A percentile compares a stretch with the other conserved stretches of the same genome.
phyloP scores from a whole-genome alignment of 2,797 vertebrate genomes.

The Peromyscus aztecus region DNA sequence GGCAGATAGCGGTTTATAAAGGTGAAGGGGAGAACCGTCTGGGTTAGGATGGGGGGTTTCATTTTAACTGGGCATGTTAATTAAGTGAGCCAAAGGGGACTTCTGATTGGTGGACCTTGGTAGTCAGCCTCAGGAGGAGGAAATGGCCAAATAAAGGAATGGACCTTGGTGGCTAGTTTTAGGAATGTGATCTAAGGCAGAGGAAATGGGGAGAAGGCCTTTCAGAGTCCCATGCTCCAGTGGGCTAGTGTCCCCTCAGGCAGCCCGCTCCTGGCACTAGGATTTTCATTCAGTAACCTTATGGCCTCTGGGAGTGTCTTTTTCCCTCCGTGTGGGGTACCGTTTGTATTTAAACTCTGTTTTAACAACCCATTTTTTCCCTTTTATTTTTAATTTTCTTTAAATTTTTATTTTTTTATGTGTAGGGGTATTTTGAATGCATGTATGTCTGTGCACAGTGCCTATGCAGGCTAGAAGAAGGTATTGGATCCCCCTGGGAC shows the following conservation, averaged over 20 bases:
- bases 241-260: neutral
- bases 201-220: neutral
- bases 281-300: neutral
- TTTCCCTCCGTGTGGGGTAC: neutral
- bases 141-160: neutral
- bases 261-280: neutral
- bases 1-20: neutral
- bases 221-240: neutral
- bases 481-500: neutral
- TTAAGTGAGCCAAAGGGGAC: neutral
- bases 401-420: neutral
- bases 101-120: neutral
- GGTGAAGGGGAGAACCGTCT: neutral
- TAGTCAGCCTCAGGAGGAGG: neutral
- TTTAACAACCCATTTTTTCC: neutral
- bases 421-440: neutral
- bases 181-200: neutral
- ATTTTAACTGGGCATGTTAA: neutral
- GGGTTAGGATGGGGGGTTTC: neutral
- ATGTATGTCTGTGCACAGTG: neutral
- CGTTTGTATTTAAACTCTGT: neutral
- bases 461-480: neutral
- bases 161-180: neutral
- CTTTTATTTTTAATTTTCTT: neutral
- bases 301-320: neutral